A percentile compares a stretch with the other conserved stretches of the same genome.
These are phyloP conservation scores for Phengaris arion DNA, from an alignment of 2,888 invertebrate species.

Conservation along the genomic window DNA sequence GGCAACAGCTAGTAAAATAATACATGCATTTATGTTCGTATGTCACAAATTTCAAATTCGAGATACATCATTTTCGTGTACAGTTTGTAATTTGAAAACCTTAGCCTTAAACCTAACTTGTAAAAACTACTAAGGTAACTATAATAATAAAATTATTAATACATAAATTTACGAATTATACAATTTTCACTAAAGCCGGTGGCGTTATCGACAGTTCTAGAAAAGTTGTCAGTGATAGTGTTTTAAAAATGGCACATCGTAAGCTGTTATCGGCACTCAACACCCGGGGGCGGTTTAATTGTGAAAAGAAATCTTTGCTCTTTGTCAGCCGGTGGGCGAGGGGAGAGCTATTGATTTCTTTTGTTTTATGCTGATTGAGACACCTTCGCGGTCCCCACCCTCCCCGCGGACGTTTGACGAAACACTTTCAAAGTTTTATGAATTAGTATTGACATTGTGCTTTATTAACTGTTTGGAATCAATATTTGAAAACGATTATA, in stretches of 20 bases:
- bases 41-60: too few relatives aligned
- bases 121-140: too few relatives aligned
- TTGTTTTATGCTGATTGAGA: conserved; percentile 81
- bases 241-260: conserved; percentile 44
- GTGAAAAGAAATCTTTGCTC: conserved; percentile 80
- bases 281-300: conserved; percentile 74
- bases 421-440: conserved; percentile 66
- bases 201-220: not conserved
- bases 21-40: not conserved
- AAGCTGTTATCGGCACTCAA: conserved; percentile 65
- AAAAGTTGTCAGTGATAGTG: conserved; percentile 32
- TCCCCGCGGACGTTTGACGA: conserved; percentile 67
- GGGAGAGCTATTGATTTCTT: conserved; percentile 77
- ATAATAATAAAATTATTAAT: too few relatives aligned
- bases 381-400: conserved; percentile 70
- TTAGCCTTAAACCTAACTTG: too few relatives aligned
- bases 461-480: conserved; percentile 8
- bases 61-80: too few relatives aligned
- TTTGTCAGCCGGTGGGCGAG: conserved; percentile 69
- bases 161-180: too few relatives aligned
- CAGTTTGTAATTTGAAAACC: too few relatives aligned
- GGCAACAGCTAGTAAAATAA: too few relatives aligned
- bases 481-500: not conserved
- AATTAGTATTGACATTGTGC: conserved; percentile 28
- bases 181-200: not conserved